Base-by-base conservation (phyloP, 2,888 invertebrate genomes). In the Apotomis turbidana region DNA sequence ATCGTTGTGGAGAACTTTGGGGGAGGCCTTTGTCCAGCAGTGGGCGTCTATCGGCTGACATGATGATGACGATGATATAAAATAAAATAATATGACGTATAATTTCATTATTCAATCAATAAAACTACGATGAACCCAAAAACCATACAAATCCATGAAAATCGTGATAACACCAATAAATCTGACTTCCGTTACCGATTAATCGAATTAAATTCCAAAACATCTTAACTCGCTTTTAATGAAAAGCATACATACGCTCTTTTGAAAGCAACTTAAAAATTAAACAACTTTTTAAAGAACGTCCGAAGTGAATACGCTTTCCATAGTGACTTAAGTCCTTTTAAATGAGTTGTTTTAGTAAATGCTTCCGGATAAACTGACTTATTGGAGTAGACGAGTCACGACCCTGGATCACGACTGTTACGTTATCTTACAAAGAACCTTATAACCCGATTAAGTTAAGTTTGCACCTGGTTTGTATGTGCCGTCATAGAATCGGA, bases 101-200 rank as follows among this genome's bases (percentile, higher is more conserved):
- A 41, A 41, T 6, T 6, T 5, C 41, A 6, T 41, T 41, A 6
- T 41, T 41, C 41, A 5, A 41, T 41, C 41, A 41, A 41, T 41
- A 41, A 5, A 6, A 41, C 41, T 6, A 41, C 41, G 44, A 44
- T 64, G 54, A 55, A 41, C 41, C 52, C 5, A 64, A 54, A 64
- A 64, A 27, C 44, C 12, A 10, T 27, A 13, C 44, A 12, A 64
- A 63, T 54, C 54, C 44, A 15, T 15, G 41, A 55, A 64, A 64
- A 44, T 55, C 64, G 64, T 64, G 64, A 64, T 44, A 44, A 55
- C 15, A 8, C 44, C 44, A 15, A 55, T 61, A 46, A 64, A 44
- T 15, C 44, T 44, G 12, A 64, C 41, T 64, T 64, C 64, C 54
- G 54, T 27, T 41, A 52, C 52, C 58, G 36, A 38, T 10, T 5